These are phyloP conservation scores for Drosophila parthenogenetica DNA, from an alignment of 2,888 invertebrate species.

Conservation along the genomic window DNA sequence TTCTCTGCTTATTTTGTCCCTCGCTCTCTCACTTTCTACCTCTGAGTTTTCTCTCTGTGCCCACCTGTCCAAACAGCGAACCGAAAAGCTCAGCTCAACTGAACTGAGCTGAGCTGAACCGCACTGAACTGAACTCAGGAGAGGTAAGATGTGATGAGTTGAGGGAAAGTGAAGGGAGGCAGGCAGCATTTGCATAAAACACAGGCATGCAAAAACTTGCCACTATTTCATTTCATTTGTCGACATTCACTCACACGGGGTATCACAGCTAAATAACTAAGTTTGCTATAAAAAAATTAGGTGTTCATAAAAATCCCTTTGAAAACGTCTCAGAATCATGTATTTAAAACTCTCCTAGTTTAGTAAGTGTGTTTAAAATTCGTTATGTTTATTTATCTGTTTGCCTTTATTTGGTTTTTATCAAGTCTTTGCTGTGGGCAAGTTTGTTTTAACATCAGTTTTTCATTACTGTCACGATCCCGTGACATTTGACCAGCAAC, in stretches of 20 bases:
- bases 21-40: neutral
- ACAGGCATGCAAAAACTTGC: slow-evolving; percentile 66
- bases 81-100: slow-evolving; percentile 45
- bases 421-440: slow-evolving; percentile 11
- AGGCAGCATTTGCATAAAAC: slow-evolving; percentile 72
- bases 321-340: too few relatives aligned
- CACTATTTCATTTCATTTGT: slow-evolving; percentile 69
- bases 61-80: slow-evolving; percentile 72
- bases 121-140: slow-evolving; percentile 1
- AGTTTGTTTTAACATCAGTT: slow-evolving; percentile 56
- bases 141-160: slow-evolving; percentile 18
- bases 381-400: neutral
- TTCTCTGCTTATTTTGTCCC: slow-evolving; percentile 25
- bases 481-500: slow-evolving; percentile 37
- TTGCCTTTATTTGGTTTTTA: slow-evolving; percentile 12
- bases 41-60: slow-evolving; percentile 4
- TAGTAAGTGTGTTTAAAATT: slow-evolving; percentile 2
- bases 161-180: slow-evolving; percentile 12
- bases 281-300: neutral
- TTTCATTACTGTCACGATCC: slow-evolving; percentile 63
- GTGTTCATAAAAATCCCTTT: neutral
- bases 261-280: neutral
- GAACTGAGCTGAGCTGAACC: slow-evolving; percentile 27
- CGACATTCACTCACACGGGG: slow-evolving; percentile 14
- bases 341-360: neutral